These are phyloP conservation scores for Cirrhinus mrigala DNA, from an alignment of 2,797 vertebrate species.

Conservation along the genomic window DNA sequence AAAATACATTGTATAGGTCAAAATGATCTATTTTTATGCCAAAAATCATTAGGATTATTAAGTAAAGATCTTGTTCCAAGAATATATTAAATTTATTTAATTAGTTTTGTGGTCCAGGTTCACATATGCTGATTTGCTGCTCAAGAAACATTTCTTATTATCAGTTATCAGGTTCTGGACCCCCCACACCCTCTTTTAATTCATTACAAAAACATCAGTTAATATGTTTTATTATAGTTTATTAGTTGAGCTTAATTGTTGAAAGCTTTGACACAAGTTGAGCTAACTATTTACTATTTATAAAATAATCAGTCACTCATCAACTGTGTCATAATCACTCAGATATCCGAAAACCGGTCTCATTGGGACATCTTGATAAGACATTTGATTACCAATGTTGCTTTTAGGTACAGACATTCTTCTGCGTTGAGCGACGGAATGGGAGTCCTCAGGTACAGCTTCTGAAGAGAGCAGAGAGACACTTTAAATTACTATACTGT, in stretches of 20 bases:
- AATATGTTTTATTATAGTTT: not conserved
- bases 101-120: too few relatives aligned
- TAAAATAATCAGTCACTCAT: not conserved
- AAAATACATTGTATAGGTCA: too few relatives aligned
- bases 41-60: too few relatives aligned
- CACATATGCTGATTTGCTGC: too few relatives aligned
- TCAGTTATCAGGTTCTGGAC: not conserved
- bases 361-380: not conserved
- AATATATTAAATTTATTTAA: too few relatives aligned
- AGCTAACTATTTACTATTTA: not conserved
- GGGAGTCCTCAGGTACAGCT: conserved; percentile 15
- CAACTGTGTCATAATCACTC: not conserved
- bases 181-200: not conserved
- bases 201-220: not conserved
- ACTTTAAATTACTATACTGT: not conserved
- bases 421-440: not conserved
- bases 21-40: too few relatives aligned
- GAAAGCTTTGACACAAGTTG: not conserved
- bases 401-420: conserved; percentile 40
- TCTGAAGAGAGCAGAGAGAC: conserved; percentile 27
- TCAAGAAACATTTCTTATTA: too few relatives aligned
- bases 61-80: too few relatives aligned
- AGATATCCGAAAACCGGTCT: not conserved
- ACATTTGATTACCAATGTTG: conserved; percentile 37
- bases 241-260: not conserved